Evolutionary conservation across 2,888 invertebrate genomes (phyloP).

Genomic region (Macrosiphum euphorbiae): DNA sequence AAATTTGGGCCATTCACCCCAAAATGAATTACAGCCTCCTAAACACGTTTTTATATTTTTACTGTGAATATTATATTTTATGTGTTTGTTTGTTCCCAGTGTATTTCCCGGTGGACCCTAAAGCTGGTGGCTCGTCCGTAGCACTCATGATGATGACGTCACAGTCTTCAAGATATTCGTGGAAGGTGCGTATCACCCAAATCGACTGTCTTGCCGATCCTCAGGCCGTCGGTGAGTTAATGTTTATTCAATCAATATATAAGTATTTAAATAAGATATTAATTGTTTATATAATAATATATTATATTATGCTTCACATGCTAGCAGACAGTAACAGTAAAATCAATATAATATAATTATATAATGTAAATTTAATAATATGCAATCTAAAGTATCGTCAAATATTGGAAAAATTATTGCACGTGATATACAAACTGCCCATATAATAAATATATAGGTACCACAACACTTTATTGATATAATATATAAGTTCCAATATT

Average conservation of each 20-base stretch:
- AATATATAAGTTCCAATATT: not conserved
- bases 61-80: not conserved
- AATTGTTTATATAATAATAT: no score
- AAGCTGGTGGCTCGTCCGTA: constrained; percentile 62
- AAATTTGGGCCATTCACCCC: not conserved
- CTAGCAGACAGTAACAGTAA: not conserved
- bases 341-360: not conserved
- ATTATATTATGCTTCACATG: not conserved
- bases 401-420: not conserved
- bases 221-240: constrained; percentile 63
- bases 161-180: constrained; percentile 56
- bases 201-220: constrained; percentile 63
- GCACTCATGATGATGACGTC: constrained; percentile 65
- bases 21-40: not conserved
- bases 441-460: no score
- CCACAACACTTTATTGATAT: not conserved
- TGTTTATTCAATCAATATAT: not conserved
- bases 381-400: not conserved
- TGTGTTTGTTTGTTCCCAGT: constrained; percentile 27
- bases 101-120: constrained; percentile 65
- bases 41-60: not conserved
- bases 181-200: constrained; percentile 65
- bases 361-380: not conserved
- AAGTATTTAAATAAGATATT: not conserved
- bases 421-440: not conserved